These are phyloP conservation scores for Tenthredo livida DNA, from an alignment of 2,888 invertebrate genomes.

Conservation along the genomic window DNA sequence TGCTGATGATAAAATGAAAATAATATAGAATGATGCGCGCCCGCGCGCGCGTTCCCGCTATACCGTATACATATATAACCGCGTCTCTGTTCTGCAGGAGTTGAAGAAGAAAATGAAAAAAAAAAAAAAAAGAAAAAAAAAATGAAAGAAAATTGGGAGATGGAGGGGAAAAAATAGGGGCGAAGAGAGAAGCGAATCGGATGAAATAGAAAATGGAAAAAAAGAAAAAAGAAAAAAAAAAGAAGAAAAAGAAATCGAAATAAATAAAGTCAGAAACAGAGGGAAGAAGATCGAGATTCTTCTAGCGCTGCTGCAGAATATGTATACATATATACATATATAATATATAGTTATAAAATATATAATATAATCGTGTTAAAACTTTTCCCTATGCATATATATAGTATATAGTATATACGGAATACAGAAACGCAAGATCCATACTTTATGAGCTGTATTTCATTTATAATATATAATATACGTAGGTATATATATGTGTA, in stretches of 20 bases:
- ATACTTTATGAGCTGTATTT: too few relatives aligned
- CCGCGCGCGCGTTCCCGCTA: not conserved
- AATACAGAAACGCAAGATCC: too few relatives aligned
- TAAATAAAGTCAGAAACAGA: slow-evolving; percentile 57
- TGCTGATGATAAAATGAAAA: slow-evolving; percentile 77
- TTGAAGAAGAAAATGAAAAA: not conserved
- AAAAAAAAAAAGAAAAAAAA: slow-evolving; percentile 47
- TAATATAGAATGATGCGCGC: slow-evolving; percentile 76
- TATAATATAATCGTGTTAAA: slow-evolving; percentile 3
- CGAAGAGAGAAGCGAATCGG: slow-evolving; percentile 27
- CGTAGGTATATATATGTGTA: not conserved
- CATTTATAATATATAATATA: not conserved
- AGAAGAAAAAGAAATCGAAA: slow-evolving; percentile 58
- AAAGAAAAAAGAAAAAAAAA: slow-evolving; percentile 35
- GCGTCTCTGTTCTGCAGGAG: not conserved
- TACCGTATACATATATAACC: slow-evolving; percentile 52
- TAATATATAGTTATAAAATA: not conserved
- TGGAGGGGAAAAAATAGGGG: slow-evolving; percentile 53
- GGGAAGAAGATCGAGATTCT: not conserved
- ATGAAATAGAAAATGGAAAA: not conserved
- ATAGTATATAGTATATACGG: not conserved
- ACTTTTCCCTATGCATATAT: not conserved
- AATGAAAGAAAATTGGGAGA: slow-evolving; percentile 48
- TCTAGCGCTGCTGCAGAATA: not conserved
- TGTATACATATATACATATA: not conserved